phyloP scores from a whole-genome alignment of 2,113 vertebrate genomes.

The Sander lucioperca region DNA sequence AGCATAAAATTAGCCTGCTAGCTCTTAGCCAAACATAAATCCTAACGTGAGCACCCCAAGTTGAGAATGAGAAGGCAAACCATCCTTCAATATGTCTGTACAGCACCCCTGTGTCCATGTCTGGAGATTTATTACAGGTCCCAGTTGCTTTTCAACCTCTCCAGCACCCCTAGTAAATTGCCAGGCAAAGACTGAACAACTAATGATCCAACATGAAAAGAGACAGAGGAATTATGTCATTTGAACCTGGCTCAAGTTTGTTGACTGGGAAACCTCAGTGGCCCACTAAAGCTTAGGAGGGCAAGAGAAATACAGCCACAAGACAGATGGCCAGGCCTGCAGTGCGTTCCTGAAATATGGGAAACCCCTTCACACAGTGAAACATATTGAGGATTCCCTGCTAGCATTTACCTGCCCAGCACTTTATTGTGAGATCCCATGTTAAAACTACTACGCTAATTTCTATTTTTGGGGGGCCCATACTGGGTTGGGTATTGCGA shows the following conservation, averaged over 20 bases:
- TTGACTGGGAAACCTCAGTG: conserved; percentile 49
- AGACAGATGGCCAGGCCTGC: conserved; percentile 22
- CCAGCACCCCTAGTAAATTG: conserved; percentile 56
- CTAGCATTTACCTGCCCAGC: conserved; percentile 76
- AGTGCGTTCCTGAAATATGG: conserved; percentile 65
- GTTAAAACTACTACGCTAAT: conserved; percentile 67
- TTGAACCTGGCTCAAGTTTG: conserved; percentile 35
- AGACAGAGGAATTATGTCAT: conserved; percentile 43
- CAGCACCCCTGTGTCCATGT: conserved; percentile 24
- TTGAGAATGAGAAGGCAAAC: conserved; percentile 44
- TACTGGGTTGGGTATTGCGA: conserved; percentile 76
- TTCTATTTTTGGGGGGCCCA: conserved; percentile 82
- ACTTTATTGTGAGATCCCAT: conserved; percentile 74
- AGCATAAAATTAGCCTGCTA: conserved; percentile 63
- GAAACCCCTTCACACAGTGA: conserved; percentile 70
- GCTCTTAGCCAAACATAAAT: conserved; percentile 70
- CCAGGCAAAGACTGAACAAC: conserved; percentile 50
- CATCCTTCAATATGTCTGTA: conserved; percentile 54
- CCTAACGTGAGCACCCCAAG: conserved; percentile 17
- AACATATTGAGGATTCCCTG: conserved; percentile 76
- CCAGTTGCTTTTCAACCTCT: conserved; percentile 51
- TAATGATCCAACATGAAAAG: conserved; percentile 49
- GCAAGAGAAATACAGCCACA: conserved; percentile 28
- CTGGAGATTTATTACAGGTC: conserved; percentile 46
- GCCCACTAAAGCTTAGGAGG: conserved; percentile 4